Percentiles rank a stretch among this genome's conserved stretches.
phyloP scores from a whole-genome alignment of 2,888 invertebrate species.

The Xanthia togata region DNA sequence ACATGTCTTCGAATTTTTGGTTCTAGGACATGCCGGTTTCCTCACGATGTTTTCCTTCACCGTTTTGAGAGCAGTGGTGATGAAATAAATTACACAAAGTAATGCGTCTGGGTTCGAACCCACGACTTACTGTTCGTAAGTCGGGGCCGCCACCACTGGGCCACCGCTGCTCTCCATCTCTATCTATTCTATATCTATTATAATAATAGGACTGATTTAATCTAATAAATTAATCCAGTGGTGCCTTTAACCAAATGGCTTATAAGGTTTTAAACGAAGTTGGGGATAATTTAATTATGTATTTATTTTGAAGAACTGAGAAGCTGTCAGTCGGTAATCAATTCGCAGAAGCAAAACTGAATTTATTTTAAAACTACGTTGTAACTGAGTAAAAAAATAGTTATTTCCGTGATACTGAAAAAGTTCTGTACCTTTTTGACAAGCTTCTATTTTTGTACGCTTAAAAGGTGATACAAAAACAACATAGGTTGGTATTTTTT shows the following conservation, averaged over 20 bases:
- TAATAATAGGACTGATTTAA: background rate
- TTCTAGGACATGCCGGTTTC: no score
- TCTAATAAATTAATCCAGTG: background rate
- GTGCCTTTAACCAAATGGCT: background rate
- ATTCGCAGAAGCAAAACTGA: background rate
- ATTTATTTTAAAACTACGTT: slow-evolving; percentile 8
- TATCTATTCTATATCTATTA: no score
- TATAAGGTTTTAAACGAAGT: background rate
- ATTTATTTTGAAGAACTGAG: background rate
- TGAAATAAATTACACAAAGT: no score
- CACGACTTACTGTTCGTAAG: no score
- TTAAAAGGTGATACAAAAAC: background rate
- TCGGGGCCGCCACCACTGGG: no score
- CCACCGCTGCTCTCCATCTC: no score
- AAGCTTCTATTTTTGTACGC: slow-evolving; percentile 5
- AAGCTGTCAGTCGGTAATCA: background rate
- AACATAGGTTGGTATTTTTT: background rate
- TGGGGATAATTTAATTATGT: background rate
- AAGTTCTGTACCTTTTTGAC: slow-evolving; percentile 2
- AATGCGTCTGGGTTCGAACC: no score
- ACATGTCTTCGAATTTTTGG: no score
- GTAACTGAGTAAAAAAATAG: background rate
- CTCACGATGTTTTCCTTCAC: no score
- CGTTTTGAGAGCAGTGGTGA: no score
- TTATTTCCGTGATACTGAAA: background rate